A percentile compares a stretch with the other conserved stretches of the same genome.
These are phyloP conservation scores for Ailuropoda melanoleuca DNA, from an alignment of 2,113 vertebrate species.

Conservation along the genomic window DNA sequence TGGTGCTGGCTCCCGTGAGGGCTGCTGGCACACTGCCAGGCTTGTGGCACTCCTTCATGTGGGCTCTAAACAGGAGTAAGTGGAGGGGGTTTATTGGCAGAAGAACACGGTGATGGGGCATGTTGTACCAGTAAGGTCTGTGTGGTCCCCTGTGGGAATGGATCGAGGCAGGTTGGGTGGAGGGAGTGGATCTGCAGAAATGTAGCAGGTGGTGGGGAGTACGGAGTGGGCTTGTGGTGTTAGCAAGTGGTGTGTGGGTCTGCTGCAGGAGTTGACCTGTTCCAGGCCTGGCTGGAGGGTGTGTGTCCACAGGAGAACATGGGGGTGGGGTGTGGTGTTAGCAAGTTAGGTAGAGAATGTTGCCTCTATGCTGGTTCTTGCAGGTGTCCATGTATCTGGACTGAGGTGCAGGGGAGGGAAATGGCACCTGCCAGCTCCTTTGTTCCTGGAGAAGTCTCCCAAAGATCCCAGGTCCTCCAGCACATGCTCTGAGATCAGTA, in stretches of 20 bases:
- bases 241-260: background rate
- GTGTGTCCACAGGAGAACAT: background rate
- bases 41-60: background rate
- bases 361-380: background rate
- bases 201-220: background rate
- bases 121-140: background rate
- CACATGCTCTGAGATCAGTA: background rate
- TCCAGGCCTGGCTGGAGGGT: background rate
- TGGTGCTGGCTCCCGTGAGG: background rate
- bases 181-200: background rate
- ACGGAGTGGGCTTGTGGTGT: background rate
- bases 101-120: background rate
- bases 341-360: background rate
- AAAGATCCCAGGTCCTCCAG: background rate
- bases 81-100: background rate
- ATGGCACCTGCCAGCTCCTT: background rate
- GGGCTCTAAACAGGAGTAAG: background rate
- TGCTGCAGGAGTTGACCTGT: background rate
- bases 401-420: background rate
- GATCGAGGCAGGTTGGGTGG: background rate
- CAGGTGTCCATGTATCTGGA: background rate
- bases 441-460: background rate
- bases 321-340: background rate
- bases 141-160: background rate
- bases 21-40: background rate